Evolutionary conservation across 2,888 invertebrate genomes (phyloP), one percentile per base, ranked within the genome.

Genomic region (Linnaemya vulpina): DNA sequence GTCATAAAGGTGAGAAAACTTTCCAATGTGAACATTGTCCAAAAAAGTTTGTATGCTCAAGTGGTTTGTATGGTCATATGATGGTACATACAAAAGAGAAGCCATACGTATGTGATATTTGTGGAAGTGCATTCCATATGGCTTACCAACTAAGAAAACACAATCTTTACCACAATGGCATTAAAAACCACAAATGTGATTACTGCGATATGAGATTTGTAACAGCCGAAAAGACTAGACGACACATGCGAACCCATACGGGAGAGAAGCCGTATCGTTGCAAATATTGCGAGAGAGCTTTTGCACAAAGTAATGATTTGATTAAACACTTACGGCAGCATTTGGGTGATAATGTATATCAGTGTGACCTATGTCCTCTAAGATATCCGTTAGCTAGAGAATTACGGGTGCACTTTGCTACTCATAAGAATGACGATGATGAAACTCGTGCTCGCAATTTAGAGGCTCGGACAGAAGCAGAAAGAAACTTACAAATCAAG

Each of bases 241-340:
- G 86, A 3, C 86, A 86, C 35, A 78, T 85, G 74, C 85, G 81
- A 17, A 85, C 85, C 0, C 85, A 85, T 25, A 85, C 85, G 1
- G 85, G 86, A 15, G 86, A 86, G 46, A 86, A 86, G 3, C 86
- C 86, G 0, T 86, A 86, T 76, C 25, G 55, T 43, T 85, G 85
- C 25, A 74, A 78, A 60, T 85, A 82, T 38, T 85, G 85, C 20
- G 78, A 71, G 22, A 63, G 65, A 74, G 81, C 82, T 20, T 84
- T 81, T 81, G 81, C 84, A 9, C 84, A 85, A 62, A 85, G 85
- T 60, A 82, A 82, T 65, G 85, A 85, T 63, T 78, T 74, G 17
- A 46, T 82, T 13, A 85, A 85, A 38, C 85, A 85, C 55, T 70
- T 85, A 49, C 62, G 55, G 10, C 81, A 85, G 51, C 84, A 84